phyloP scores from a whole-genome alignment of 2,113 vertebrate species.

The Athene cunicularia region DNA sequence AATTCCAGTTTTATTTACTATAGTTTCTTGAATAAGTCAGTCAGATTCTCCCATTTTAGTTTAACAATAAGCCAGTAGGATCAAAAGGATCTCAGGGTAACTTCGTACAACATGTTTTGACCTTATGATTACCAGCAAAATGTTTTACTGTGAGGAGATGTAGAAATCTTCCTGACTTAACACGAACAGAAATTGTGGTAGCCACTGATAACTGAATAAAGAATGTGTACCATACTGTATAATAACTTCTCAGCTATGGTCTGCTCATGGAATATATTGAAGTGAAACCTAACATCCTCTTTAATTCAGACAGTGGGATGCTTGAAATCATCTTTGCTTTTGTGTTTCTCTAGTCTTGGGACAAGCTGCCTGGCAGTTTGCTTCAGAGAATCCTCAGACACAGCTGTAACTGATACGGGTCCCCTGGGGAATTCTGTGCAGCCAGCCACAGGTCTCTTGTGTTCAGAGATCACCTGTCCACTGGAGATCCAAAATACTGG shows the following conservation, averaged over 20 bases:
- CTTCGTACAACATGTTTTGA: not conserved
- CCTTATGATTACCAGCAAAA: not conserved
- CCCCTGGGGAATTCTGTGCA: not conserved
- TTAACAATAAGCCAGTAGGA: not conserved
- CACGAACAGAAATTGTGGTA: not conserved
- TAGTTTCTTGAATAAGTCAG: not conserved
- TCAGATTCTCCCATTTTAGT: not conserved
- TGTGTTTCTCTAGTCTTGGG: not conserved
- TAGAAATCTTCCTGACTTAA: not conserved
- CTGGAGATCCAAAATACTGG: not conserved
- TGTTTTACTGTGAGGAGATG: not conserved
- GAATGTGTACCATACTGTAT: not conserved
- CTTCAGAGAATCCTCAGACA: not conserved
- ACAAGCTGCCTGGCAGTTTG: not conserved
- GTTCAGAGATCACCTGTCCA: not conserved
- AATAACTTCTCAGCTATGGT: not conserved
- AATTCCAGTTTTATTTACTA: not conserved
- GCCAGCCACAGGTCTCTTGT: not conserved
- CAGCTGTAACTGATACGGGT: not conserved
- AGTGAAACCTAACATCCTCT: not conserved
- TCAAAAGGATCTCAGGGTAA: not conserved
- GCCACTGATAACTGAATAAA: not conserved
- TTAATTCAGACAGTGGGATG: not conserved
- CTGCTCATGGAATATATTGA: not conserved
- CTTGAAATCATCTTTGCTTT: not conserved